phyloP scores from a whole-genome alignment of 2,888 invertebrate genomes.

The Drosophila peninsularis region DNA sequence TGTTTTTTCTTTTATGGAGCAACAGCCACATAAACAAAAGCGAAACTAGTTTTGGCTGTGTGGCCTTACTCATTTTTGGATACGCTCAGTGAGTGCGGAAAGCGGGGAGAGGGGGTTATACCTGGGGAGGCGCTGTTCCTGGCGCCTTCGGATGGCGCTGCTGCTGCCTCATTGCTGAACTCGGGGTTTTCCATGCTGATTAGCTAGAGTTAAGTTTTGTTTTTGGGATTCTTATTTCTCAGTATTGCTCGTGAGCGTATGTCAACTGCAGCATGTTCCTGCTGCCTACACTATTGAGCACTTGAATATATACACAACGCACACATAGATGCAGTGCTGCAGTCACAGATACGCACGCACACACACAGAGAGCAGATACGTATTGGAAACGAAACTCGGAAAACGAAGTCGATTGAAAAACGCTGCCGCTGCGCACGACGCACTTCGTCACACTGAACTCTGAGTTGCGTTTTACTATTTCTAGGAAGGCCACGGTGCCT shows the following conservation, averaged over 20 bases:
- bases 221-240: constrained; percentile 4
- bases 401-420: constrained; percentile 48
- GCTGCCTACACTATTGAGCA: constrained; percentile 7
- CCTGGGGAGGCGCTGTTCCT: constrained; percentile 30
- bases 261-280: constrained; percentile 28
- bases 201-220: constrained; percentile 6
- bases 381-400: constrained; percentile 12
- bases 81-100: not conserved
- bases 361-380: constrained; percentile 3
- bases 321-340: constrained; percentile 13
- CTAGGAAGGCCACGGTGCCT: constrained; percentile 77
- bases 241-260: constrained; percentile 7
- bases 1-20: constrained; percentile 15
- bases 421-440: constrained; percentile 82
- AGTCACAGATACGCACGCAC: constrained; percentile 9
- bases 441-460: constrained; percentile 80
- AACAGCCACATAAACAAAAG: constrained; percentile 44
- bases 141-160: constrained; percentile 6
- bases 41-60: constrained; percentile 42
- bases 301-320: constrained; percentile 1
- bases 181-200: constrained; percentile 48
- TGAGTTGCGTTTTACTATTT: constrained; percentile 81
- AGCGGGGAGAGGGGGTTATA: constrained; percentile 3
- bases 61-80: constrained; percentile 17
- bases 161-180: constrained; percentile 16